Conservation (phyloP, 2,113 vertebrate species). For the Trichomycterus rosablanca region DNA sequence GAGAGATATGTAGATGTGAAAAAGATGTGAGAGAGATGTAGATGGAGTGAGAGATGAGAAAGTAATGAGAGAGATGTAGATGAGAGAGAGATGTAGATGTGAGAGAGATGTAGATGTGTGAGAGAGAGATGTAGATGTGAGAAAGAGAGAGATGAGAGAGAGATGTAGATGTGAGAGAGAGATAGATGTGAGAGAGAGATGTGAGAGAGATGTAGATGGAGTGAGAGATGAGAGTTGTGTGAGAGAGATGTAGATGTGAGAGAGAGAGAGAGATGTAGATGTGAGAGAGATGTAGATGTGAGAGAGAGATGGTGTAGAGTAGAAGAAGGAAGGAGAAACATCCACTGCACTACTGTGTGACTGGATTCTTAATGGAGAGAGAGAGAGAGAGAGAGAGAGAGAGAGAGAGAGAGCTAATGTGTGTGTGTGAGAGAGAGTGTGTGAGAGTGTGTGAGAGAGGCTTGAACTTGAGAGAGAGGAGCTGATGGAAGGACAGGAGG, state of each 20-base stretch:
- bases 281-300: slow-evolving; percentile 42
- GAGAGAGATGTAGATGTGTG: too few species aligned
- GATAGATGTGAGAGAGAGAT: slow-evolving; percentile 20
- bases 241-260: too few species aligned
- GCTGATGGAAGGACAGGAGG: too few species aligned
- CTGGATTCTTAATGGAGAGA: slow-evolving; percentile 71
- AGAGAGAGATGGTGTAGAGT: slow-evolving; percentile 44
- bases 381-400: slow-evolving; percentile 21
- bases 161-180: not conserved
- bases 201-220: too few species aligned
- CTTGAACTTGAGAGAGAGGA: too few species aligned
- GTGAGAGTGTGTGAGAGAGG: not conserved
- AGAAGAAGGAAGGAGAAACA: slow-evolving; percentile 66
- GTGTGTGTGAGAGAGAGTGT: slow-evolving; percentile 17
- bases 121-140: slow-evolving; percentile 32
- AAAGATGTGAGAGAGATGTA: slow-evolving; percentile 16
- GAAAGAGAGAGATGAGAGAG: slow-evolving; percentile 59
- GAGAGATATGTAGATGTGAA: slow-evolving; percentile 32
- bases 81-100: slow-evolving; percentile 23
- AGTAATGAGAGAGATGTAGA: too few species aligned
- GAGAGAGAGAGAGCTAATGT: slow-evolving; percentile 24
- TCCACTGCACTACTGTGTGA: slow-evolving; percentile 79
- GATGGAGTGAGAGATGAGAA: slow-evolving; percentile 20
- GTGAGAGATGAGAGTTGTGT: too few species aligned
- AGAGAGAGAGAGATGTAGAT: slow-evolving; percentile 38